Base-by-base conservation (phyloP, 2,113 vertebrate genomes). In the Poicephalus gulielmi region DNA sequence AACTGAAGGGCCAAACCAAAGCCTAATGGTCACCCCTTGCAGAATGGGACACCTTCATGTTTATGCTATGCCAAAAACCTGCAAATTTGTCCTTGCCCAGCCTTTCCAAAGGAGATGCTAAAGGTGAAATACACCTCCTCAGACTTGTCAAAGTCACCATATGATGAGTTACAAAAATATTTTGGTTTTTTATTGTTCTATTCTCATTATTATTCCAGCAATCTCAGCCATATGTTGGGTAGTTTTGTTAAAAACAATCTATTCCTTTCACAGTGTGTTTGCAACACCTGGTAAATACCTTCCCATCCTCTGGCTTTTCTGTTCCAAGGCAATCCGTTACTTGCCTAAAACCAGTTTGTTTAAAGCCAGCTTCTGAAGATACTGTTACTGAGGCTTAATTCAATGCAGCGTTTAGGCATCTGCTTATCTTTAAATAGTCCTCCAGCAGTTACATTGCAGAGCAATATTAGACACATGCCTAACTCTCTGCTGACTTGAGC, bases 221-320 rank as follows among this genome's bases (percentile, higher is more conserved):
- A 79, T 87, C 47, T 94, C 80, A 94, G 86, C 70, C 92, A 60
- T 47, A 73, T 41, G 60, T 86, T 67, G 68, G 13, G 5, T 66
- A 68, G 75, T 97, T 95, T 89, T 84, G 77, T 88, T 90, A 94
- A 94, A 96, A 86, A 55, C 68, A 87, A 74, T 46, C 11, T 93
- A 39, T 79, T 94, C 66, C 81, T 88, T 67, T 94, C 28, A 22
- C 7, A 63, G 37, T 16, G 33, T 90, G 76, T 69, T 92, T 87
- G 20, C 75, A 66, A 94, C 92, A 95, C 93, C 74, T 80, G 76
- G 78, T 93, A 83, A 90, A 94, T 94, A 91, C 66, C n/a, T 91
- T 78, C 27, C 35, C 5, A 9, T 86, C 62, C 69, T 86, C 43
- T 90, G 33, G 2, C 20, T n/a, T 78, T 92, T 71, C 67, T 71